These are phyloP conservation scores for Drosophila kuntzei DNA, from an alignment of 2,888 invertebrate genomes.

Conservation along the genomic window DNA sequence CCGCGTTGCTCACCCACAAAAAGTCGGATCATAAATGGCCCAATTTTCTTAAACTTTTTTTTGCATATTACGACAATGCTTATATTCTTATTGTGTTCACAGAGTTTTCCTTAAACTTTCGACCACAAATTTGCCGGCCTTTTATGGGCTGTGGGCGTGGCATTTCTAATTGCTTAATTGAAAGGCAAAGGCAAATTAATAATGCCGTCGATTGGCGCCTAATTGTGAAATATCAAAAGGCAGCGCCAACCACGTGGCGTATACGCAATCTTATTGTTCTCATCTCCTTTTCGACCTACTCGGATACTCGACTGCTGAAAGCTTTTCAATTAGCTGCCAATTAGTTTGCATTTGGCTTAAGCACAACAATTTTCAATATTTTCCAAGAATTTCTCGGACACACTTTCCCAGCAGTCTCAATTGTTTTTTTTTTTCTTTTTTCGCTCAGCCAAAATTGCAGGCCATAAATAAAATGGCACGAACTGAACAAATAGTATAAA, in stretches of 20 bases:
- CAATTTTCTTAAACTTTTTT: constrained; percentile 60
- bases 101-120: constrained; percentile 17
- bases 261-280: constrained; percentile 65
- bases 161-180: constrained; percentile 72
- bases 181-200: constrained; percentile 76
- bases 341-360: constrained; percentile 61
- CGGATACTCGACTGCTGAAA: constrained; percentile 51
- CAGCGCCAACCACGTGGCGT: constrained; percentile 59
- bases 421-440: constrained; percentile 3
- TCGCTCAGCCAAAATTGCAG: too few relatives aligned
- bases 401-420: background rate
- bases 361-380: constrained; percentile 23
- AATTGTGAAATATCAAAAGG: constrained; percentile 76
- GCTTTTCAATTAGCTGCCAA: constrained; percentile 76
- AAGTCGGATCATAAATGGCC: constrained; percentile 68
- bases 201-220: constrained; percentile 73
- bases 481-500: constrained; percentile 8
- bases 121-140: constrained; percentile 42
- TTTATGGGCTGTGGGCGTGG: constrained; percentile 20
- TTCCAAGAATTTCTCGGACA: constrained; percentile 12
- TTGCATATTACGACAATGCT: constrained; percentile 27
- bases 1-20: constrained; percentile 22
- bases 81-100: constrained; percentile 26
- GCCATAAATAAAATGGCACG: constrained; percentile 31
- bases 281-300: constrained; percentile 46